phyloP scores from a whole-genome alignment of 2,113 vertebrate genomes.

The Plectropomus leopardus region DNA sequence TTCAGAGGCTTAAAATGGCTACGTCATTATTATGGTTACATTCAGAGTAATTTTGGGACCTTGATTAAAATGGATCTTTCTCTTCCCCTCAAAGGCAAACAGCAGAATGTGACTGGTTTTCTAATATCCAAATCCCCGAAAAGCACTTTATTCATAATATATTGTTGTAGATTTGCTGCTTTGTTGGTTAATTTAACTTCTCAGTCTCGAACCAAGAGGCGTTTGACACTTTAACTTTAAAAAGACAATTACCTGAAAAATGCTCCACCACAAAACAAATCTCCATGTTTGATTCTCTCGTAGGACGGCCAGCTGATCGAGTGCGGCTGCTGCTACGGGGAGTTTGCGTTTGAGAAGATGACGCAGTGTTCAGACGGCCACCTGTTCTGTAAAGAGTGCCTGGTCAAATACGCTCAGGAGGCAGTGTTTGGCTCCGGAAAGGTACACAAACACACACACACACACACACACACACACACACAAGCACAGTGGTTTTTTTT shows the following conservation, averaged over 20 bases:
- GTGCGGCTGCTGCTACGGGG: constrained; percentile 96
- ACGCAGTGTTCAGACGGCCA: constrained; percentile 97
- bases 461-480: not conserved
- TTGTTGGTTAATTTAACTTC: not conserved
- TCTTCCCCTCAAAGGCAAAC: not conserved
- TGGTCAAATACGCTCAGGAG: constrained; percentile 97
- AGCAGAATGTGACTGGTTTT: not conserved
- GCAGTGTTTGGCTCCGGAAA: constrained; percentile 95
- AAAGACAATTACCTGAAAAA: not conserved
- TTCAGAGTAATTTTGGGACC: too few species aligned
- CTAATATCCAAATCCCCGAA: not conserved
- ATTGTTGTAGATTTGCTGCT: not conserved
- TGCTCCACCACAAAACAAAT: not conserved
- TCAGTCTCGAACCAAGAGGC: not conserved
- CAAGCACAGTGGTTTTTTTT: not conserved
- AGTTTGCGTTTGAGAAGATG: constrained; percentile 96
- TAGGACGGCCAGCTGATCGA: constrained; percentile 98
- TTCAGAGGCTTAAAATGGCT: too few species aligned
- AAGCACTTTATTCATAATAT: not conserved
- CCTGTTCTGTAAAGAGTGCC: constrained; percentile 98
- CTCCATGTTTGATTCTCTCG: not conserved
- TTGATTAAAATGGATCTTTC: too few species aligned
- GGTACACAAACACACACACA: constrained; percentile 80
- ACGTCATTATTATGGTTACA: too few species aligned
- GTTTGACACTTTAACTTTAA: too few species aligned